phyloP scores from a whole-genome alignment of 2,113 vertebrate species.

The Bambusicola thoracicus region DNA sequence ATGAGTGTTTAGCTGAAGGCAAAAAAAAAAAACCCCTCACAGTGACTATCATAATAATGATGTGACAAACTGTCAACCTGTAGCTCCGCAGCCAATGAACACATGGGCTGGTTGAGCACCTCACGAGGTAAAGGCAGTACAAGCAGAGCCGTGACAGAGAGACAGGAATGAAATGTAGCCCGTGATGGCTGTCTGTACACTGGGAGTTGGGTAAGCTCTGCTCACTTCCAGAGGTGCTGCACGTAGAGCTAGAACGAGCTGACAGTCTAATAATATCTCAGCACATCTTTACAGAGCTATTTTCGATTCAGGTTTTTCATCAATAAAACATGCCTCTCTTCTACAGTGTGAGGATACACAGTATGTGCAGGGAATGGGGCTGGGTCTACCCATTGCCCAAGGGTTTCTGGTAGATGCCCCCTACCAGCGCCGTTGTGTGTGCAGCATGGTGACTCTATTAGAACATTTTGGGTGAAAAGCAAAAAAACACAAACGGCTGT shows the following conservation, averaged over 20 bases:
- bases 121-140: not conserved
- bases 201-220: not conserved
- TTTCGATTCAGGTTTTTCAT: not conserved
- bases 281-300: not conserved
- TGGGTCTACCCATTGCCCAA: not conserved
- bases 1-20: conserved; percentile 59
- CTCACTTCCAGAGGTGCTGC: not conserved
- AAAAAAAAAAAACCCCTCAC: not conserved
- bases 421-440: rapidly evolving
- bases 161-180: not conserved
- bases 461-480: not conserved
- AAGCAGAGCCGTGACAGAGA: not conserved
- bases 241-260: not conserved
- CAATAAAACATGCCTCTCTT: not conserved
- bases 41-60: conserved; percentile 47
- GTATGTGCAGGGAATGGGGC: not conserved
- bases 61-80: conserved; percentile 61
- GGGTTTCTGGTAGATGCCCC: not conserved
- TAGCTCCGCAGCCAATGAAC: conserved; percentile 21
- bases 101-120: not conserved
- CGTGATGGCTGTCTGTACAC: not conserved
- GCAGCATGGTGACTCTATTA: not conserved
- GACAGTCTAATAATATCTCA: not conserved
- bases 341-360: not conserved
- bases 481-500: not conserved